Conservation (phyloP, 2,888 invertebrate genomes). For the Caenorhabditis drosophilae region DNA sequence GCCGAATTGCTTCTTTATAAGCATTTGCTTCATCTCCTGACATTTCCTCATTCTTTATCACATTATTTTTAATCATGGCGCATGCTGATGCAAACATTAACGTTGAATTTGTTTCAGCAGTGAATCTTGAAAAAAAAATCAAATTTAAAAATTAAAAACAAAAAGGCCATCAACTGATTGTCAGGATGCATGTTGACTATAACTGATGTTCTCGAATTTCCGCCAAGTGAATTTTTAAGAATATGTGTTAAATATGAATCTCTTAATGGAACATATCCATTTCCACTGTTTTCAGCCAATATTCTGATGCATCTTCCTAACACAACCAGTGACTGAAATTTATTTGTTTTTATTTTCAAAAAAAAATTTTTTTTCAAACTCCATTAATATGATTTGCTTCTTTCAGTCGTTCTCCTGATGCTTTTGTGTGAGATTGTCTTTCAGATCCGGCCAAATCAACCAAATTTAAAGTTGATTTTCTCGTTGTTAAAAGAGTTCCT, state of each 20-base stretch:
- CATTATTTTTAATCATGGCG: conserved; percentile 71
- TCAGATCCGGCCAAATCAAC: conserved; percentile 72
- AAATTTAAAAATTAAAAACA: too few relatives aligned
- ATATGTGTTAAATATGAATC: conserved; percentile 71
- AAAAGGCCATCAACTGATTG: conserved; percentile 69
- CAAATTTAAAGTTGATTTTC: conserved; percentile 70
- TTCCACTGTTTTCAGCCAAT: conserved; percentile 70
- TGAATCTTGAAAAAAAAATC: too few relatives aligned
- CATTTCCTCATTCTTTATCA: conserved; percentile 70
- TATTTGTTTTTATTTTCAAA: too few relatives aligned
- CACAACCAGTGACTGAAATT: conserved; percentile 70
- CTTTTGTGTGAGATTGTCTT: conserved; percentile 70
- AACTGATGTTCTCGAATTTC: conserved; percentile 71
- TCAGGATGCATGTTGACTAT: conserved; percentile 72
- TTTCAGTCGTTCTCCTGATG: conserved; percentile 69
- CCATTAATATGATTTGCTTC: conserved; percentile 71
- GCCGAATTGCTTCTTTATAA: conserved; percentile 69
- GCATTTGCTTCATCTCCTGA: conserved; percentile 69
- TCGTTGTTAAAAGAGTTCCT: conserved; percentile 66
- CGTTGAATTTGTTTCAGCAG: conserved; percentile 71
- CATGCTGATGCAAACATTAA: conserved; percentile 70
- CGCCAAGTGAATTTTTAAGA: conserved; percentile 71
- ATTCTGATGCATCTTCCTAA: conserved; percentile 71
- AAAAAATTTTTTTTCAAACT: too few relatives aligned
- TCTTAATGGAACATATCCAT: conserved; percentile 70